A percentile compares a stretch with the other conserved stretches of the same genome.
Conservation (phyloP, 2,797 vertebrate species). For the Rhabdomys pumilio region DNA sequence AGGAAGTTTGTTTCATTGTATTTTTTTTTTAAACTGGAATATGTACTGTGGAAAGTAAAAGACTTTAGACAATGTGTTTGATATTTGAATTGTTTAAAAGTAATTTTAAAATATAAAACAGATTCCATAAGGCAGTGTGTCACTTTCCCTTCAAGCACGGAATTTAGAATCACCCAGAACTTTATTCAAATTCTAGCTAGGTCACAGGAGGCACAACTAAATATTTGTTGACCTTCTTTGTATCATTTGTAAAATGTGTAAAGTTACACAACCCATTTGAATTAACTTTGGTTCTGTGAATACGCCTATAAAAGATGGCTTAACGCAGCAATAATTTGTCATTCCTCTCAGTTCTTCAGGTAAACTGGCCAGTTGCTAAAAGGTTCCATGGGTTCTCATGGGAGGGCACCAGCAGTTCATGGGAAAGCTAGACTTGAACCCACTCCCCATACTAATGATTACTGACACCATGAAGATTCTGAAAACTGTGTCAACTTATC, state of each 20-base stretch:
- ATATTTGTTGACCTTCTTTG: background rate
- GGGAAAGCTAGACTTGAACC: background rate
- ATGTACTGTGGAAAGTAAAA: background rate
- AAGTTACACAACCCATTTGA: background rate
- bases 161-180: background rate
- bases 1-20: background rate
- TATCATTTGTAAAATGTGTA: background rate
- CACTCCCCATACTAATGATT: background rate
- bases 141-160: background rate
- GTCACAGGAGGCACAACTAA: background rate
- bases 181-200: background rate
- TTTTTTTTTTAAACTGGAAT: background rate
- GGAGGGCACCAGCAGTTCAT: background rate
- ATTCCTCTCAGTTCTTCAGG: background rate
- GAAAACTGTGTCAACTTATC: background rate
- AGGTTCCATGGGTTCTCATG: background rate
- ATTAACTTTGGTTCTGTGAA: background rate
- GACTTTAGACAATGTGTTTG: background rate
- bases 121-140: background rate
- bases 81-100: constrained; percentile 10
- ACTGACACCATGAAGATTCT: background rate
- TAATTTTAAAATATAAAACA: background rate
- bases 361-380: background rate
- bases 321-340: background rate
- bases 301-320: background rate